phyloP scores from a whole-genome alignment of 2,797 vertebrate species.

The Hephaestus fuliginosus region DNA sequence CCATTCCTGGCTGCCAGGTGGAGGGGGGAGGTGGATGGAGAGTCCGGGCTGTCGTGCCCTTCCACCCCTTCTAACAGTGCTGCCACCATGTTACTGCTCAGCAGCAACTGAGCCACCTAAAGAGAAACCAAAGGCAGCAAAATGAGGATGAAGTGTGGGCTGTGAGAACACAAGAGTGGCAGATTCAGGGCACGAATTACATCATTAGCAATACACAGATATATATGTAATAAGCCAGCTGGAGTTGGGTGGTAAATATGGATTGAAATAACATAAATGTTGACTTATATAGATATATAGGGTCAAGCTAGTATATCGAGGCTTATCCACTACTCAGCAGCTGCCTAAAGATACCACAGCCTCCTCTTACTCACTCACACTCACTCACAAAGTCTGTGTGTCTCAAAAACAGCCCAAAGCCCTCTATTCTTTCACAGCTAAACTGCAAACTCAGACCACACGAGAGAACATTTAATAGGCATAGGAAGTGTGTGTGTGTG shows the following conservation, averaged over 20 bases:
- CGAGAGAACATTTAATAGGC: constrained; percentile 45
- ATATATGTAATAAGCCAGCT: constrained; percentile 26
- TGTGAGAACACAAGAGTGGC: constrained; percentile 15
- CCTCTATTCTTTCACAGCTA: constrained; percentile 45
- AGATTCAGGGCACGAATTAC: constrained; percentile 53
- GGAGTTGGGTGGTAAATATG: constrained; percentile 9
- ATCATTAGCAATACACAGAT: constrained; percentile 32
- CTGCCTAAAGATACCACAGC: constrained; percentile 53
- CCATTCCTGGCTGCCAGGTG: constrained; percentile 94
- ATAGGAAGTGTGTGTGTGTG: constrained; percentile 22
- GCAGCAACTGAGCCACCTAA: constrained; percentile 92
- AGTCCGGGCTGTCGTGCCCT: constrained; percentile 84
- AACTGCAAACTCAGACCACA: constrained; percentile 57
- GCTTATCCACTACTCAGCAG: constrained; percentile 45
- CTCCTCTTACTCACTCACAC: constrained; percentile 11
- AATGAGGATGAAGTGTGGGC: constrained; percentile 3
- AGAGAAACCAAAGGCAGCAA: constrained; percentile 10
- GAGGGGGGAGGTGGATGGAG: constrained; percentile 91
- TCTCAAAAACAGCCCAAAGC: constrained; percentile 45
- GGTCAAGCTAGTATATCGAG: constrained; percentile 25
- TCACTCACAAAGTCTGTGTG: constrained; percentile 18
- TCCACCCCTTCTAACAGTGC: constrained; percentile 91
- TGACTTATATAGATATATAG: constrained; percentile 19
- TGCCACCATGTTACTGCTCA: constrained; percentile 93
- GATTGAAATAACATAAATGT: constrained; percentile 26